Evolutionary conservation across 2,888 invertebrate species (phyloP).

Genomic region (Parnassius orleans): DNA sequence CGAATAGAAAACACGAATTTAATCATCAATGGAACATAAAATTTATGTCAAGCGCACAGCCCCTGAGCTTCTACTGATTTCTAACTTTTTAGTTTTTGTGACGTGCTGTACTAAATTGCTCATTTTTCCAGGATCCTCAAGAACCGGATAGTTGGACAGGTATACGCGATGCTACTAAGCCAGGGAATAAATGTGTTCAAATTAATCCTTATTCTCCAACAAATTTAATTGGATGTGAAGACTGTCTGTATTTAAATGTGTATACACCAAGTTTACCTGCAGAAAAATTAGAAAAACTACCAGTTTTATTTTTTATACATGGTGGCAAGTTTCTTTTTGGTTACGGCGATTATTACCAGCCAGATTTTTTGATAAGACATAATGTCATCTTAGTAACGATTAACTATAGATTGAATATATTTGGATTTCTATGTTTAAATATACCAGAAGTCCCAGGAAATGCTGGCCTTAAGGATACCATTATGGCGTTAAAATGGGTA

Average conservation of each 20-base stretch:
- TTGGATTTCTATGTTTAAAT: constrained; percentile 64
- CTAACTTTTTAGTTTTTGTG: too few relatives aligned
- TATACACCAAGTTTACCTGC: constrained; percentile 80
- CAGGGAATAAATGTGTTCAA: constrained; percentile 66
- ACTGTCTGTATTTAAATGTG: constrained; percentile 85
- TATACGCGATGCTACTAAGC: constrained; percentile 59
- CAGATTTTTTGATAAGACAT: constrained; percentile 60
- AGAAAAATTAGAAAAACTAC: constrained; percentile 54
- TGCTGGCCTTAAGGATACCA: constrained; percentile 60
- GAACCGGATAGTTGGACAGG: constrained; percentile 55
- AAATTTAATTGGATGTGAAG: constrained; percentile 79
- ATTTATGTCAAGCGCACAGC: too few relatives aligned
- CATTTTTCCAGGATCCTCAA: constrained; percentile 57
- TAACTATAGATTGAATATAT: constrained; percentile 60
- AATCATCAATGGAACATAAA: too few relatives aligned
- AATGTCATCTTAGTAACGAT: constrained; percentile 64
- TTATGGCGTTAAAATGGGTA: constrained; percentile 65
- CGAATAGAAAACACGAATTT: too few relatives aligned
- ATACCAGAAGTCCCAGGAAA: constrained; percentile 66
- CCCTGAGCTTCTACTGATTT: too few relatives aligned
- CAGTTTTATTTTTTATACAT: constrained; percentile 80
- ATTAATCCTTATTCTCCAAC: constrained; percentile 61
- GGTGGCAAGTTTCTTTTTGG: constrained; percentile 80
- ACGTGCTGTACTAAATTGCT: background rate
- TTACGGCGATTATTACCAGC: constrained; percentile 70